Evolutionary conservation across 2,797 vertebrate genomes (phyloP).

Genomic region (Gouania willdenowi): DNA sequence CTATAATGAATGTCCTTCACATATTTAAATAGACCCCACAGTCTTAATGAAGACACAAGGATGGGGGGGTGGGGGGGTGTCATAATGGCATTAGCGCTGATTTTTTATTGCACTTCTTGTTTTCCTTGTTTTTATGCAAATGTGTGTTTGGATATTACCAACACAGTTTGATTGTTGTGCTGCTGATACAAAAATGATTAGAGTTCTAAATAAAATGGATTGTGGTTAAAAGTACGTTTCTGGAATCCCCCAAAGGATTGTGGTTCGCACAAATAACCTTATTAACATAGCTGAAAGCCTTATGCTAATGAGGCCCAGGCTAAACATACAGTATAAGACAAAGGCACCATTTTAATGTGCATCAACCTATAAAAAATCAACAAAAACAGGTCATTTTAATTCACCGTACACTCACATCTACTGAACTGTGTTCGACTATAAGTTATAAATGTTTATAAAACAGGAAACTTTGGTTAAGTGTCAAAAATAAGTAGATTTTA

Average conservation of each 20-base stretch:
- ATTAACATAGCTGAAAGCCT: conserved; percentile 77
- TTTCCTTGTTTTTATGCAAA: conserved; percentile 79
- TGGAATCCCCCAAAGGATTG: conserved; percentile 64
- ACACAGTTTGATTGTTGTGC: conserved; percentile 72
- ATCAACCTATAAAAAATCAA: no score
- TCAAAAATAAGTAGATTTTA: no score
- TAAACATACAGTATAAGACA: conserved; percentile 46
- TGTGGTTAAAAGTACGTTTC: conserved; percentile 60
- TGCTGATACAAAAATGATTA: conserved; percentile 72
- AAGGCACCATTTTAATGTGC: no score
- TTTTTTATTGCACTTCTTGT: conserved; percentile 63
- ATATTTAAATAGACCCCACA: conserved; percentile 64
- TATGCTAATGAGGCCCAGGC: conserved; percentile 67
- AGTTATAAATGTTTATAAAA: no score
- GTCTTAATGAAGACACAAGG: conserved; percentile 65
- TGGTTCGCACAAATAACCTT: conserved; percentile 72
- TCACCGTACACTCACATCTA: no score
- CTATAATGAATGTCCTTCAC: conserved; percentile 70
- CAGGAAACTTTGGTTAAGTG: no score
- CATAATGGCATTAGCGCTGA: conserved; percentile 55
- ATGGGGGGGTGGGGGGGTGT: conserved; percentile 59
- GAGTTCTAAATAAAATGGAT: conserved; percentile 57
- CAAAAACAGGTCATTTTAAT: no score
- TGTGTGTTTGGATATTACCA: conserved; percentile 72
- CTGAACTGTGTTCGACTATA: no score